These are phyloP conservation scores for Girardia tigrina DNA, from an alignment of 2,888 invertebrate species.

Conservation along the genomic window DNA sequence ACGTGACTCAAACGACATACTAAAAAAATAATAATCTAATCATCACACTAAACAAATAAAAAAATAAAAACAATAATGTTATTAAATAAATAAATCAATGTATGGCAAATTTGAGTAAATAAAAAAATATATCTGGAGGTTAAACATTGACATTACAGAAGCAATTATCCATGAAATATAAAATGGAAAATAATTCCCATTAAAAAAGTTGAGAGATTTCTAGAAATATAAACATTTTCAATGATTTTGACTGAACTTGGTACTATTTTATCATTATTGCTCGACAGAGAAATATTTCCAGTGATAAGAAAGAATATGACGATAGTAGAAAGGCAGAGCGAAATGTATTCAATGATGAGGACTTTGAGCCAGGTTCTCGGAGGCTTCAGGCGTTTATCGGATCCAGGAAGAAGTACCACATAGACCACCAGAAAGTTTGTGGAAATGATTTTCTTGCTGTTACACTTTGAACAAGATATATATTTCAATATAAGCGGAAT, in stretches of 20 bases:
- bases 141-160: no score
- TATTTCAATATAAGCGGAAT: background rate
- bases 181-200: no score
- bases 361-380: background rate
- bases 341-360: background rate
- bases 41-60: no score
- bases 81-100: no score
- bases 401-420: background rate
- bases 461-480: background rate
- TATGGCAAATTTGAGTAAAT: no score
- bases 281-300: background rate
- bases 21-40: no score
- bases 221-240: no score
- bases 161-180: no score
- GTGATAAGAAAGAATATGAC: background rate
- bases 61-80: no score
- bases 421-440: background rate
- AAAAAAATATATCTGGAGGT: no score
- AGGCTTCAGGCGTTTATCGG: background rate
- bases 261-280: background rate
- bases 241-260: background rate
- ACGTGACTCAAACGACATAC: no score
- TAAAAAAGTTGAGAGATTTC: no score
- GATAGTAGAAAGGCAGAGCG: background rate
- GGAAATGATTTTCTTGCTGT: background rate